phyloP scores from a whole-genome alignment of 2,797 vertebrate species.

The Danio albolineatus region DNA sequence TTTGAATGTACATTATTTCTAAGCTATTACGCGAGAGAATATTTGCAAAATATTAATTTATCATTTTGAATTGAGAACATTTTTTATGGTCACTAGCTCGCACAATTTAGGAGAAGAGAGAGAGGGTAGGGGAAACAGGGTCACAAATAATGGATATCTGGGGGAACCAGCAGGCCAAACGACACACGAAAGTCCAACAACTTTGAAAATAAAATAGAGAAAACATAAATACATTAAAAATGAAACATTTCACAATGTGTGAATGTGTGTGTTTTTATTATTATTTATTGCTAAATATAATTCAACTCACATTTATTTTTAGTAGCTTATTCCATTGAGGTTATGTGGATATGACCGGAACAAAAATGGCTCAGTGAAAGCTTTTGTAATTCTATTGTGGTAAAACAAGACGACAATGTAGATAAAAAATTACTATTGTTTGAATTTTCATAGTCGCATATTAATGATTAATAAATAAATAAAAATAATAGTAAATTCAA shows the following conservation, averaged over 20 bases:
- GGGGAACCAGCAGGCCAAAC: slow-evolving; percentile 32
- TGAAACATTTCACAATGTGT: not conserved
- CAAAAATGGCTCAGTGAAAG: slow-evolving; percentile 9
- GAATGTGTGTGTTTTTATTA: not conserved
- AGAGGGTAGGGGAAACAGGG: not conserved
- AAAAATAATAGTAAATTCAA: too few relatives aligned
- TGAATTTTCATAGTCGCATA: not conserved
- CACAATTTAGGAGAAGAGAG: not conserved
- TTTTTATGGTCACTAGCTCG: not conserved
- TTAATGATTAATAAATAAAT: not conserved
- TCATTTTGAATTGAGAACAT: not conserved
- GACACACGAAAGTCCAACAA: slow-evolving; percentile 8
- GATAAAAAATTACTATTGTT: not conserved
- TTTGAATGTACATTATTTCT: slow-evolving; percentile 23
- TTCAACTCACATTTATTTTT: not conserved
- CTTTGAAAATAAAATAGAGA: not conserved
- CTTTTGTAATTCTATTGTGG: not conserved
- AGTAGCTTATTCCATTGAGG: not conserved
- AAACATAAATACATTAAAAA: not conserved
- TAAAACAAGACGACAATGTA: not conserved
- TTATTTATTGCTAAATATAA: not conserved
- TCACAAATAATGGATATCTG: not conserved
- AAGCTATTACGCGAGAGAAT: slow-evolving; percentile 13
- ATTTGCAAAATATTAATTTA: not conserved
- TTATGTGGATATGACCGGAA: not conserved